Percentiles rank a stretch among this genome's conserved stretches.
Evolutionary conservation across 2,888 invertebrate genomes (phyloP).

Genomic region (Apotomis betuletana): DNA sequence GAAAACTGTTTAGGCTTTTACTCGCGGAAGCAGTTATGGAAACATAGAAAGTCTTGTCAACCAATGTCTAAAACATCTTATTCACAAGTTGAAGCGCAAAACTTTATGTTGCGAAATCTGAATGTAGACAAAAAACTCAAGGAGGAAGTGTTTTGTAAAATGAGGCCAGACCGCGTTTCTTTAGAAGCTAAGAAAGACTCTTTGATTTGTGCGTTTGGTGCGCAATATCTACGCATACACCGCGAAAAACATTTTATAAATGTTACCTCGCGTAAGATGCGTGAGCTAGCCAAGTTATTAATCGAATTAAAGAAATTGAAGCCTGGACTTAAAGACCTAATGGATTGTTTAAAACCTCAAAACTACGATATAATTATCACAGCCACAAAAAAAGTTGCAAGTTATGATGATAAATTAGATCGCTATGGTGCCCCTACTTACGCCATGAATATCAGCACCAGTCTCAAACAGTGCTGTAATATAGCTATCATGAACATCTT

Average conservation of each 20-base stretch:
- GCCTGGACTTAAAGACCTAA: conserved; percentile 5
- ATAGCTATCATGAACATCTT: conserved; percentile 30
- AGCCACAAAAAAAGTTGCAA: conserved; percentile 40
- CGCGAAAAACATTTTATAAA: conserved; percentile 46
- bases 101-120: not conserved
- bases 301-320: too few species aligned
- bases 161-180: conserved; percentile 12
- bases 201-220: conserved; percentile 45
- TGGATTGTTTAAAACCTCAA: conserved; percentile 36
- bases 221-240: conserved; percentile 42
- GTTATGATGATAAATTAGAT: conserved; percentile 12
- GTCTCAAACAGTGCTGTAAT: conserved; percentile 36
- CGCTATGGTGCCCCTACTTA: too few species aligned
- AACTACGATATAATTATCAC: conserved; percentile 33
- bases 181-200: conserved; percentile 43
- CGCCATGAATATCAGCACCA: too few species aligned
- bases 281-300: conserved; percentile 2
- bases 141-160: conserved; percentile 25
- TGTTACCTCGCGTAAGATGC: conserved; percentile 45
- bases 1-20: not conserved
- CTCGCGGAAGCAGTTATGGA: not conserved
- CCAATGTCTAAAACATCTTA: not conserved
- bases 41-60: not conserved
- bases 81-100: not conserved
- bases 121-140: conserved; percentile 16